Conservation (phyloP, 2,888 invertebrate genomes). For the Lochmaea capreae region DNA sequence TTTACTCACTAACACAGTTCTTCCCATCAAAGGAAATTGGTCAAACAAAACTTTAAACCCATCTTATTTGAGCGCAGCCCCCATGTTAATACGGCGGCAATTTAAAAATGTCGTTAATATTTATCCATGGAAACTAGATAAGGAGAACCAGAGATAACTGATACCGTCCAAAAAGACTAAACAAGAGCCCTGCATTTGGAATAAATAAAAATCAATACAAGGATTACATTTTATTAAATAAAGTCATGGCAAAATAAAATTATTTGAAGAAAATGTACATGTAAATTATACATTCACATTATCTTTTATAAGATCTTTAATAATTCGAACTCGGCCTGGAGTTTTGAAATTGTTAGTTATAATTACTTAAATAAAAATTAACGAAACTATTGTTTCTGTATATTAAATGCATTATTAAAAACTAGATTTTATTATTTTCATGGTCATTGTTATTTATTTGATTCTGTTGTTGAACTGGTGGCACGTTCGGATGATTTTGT, state of each 20-base stretch:
- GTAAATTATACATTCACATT: background rate
- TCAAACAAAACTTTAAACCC: too few relatives aligned
- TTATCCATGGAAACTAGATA: too few relatives aligned
- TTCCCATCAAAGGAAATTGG: too few relatives aligned
- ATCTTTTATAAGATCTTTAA: background rate
- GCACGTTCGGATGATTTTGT: slow-evolving; percentile 48
- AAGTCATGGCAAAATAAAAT: background rate
- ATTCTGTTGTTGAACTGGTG: slow-evolving; percentile 22
- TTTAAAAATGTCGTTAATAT: too few relatives aligned
- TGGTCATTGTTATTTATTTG: slow-evolving; percentile 8
- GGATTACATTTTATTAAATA: background rate
- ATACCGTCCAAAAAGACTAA: too few relatives aligned
- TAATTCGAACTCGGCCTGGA: background rate
- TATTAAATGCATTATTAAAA: background rate
- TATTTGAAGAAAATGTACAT: background rate
- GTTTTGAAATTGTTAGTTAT: background rate
- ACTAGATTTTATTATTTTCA: background rate
- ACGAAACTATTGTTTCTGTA: background rate
- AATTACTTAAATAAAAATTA: background rate
- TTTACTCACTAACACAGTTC: too few relatives aligned
- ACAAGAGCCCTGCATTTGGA: too few relatives aligned
- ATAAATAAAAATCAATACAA: background rate
- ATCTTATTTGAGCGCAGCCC: too few relatives aligned
- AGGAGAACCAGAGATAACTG: too few relatives aligned
- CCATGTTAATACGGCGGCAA: too few relatives aligned